phyloP scores from a whole-genome alignment of 1,140 invertebrate species.

The Pseudobourletiella spinata region DNA sequence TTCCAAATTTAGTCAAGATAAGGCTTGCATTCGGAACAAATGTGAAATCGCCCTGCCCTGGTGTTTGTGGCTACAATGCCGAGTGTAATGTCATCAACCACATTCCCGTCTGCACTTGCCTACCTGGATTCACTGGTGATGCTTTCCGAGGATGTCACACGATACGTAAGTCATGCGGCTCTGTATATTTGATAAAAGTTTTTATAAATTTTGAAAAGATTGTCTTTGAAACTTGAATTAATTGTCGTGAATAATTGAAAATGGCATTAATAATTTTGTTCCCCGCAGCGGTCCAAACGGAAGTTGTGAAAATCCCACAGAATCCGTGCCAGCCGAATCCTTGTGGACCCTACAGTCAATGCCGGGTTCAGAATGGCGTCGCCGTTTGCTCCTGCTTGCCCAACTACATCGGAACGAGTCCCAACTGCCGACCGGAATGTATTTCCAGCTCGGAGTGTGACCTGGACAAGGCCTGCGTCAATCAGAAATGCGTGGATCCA shows the following conservation, averaged over 20 bases:
- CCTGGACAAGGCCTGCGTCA: constrained; percentile 56
- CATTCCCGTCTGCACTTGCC: constrained; percentile 67
- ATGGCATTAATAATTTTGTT: too few species aligned
- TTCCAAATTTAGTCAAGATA: too few species aligned
- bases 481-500: constrained; percentile 59
- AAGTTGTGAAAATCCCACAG: constrained; percentile 38
- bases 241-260: too few species aligned
- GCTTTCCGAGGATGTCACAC: constrained; percentile 55
- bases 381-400: constrained; percentile 64
- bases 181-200: too few species aligned
- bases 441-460: constrained; percentile 55
- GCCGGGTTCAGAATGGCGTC: constrained; percentile 66
- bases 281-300: too few species aligned
- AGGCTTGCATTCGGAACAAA: constrained; percentile 64
- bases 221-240: too few species aligned
- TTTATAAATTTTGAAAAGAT: too few species aligned
- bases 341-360: constrained; percentile 65
- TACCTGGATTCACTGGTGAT: constrained; percentile 65
- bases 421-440: constrained; percentile 52
- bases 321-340: constrained; percentile 59
- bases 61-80: constrained; percentile 68
- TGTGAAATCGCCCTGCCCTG: constrained; percentile 70
- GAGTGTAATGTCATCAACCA: constrained; percentile 70
- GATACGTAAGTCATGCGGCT: constrained; percentile 39
- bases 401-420: constrained; percentile 61